Percentiles rank a stretch among this genome's conserved stretches.
Conservation (phyloP, 1,140 invertebrate genomes). For the Dendroctonus valens region DNA sequence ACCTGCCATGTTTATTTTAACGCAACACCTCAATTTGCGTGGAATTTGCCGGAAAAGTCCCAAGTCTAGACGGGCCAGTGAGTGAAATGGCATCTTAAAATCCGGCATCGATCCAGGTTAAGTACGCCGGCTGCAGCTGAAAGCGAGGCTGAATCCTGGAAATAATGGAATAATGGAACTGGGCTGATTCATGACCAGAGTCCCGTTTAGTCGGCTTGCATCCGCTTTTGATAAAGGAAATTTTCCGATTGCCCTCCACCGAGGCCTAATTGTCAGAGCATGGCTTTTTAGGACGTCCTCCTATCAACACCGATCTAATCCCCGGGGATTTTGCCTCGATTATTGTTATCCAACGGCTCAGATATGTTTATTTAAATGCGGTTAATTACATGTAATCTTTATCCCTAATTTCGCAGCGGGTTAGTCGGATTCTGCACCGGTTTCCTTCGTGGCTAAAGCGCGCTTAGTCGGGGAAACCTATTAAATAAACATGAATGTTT, state of each 20-base stretch:
- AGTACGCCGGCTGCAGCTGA: constrained; percentile 18
- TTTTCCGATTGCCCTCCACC: background rate
- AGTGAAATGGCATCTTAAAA: constrained; percentile 11
- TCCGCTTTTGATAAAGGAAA: constrained; percentile 12
- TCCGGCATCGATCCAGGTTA: constrained; percentile 15
- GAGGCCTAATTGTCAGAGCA: too few relatives aligned
- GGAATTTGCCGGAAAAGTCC: background rate
- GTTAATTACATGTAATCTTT: constrained; percentile 27
- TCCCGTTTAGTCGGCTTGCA: constrained; percentile 16
- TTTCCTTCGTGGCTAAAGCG: constrained; percentile 10
- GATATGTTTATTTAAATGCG: constrained; percentile 17
- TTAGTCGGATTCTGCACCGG: constrained; percentile 8
- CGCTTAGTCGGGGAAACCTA: constrained; percentile 14
- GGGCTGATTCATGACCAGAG: constrained; percentile 23
- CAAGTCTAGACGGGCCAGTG: background rate
- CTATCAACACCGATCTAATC: too few relatives aligned
- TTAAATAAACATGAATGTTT: constrained; percentile 29
- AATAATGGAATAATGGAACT: constrained; percentile 30
- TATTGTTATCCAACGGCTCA: background rate
- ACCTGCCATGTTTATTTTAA: constrained; percentile 5
- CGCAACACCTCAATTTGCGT: too few relatives aligned
- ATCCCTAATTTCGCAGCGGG: constrained; percentile 22
- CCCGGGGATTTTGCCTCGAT: too few relatives aligned
- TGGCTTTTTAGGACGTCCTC: too few relatives aligned
- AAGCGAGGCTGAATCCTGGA: constrained; percentile 12